phyloP scores from a whole-genome alignment of 2,797 vertebrate genomes.

The Fundulus diaphanus region DNA sequence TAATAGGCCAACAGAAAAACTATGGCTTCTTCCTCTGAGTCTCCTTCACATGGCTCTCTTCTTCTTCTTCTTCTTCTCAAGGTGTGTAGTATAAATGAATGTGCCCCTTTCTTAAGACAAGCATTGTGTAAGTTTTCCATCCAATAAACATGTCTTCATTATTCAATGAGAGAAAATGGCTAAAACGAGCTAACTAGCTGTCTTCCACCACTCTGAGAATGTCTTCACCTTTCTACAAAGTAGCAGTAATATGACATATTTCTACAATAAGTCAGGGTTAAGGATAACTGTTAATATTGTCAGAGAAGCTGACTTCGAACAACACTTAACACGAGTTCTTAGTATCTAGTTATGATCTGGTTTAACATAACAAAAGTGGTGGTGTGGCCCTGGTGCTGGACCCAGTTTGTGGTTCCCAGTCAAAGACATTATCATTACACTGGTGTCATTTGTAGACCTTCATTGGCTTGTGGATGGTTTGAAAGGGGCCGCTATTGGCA shows the following conservation, averaged over 20 bases:
- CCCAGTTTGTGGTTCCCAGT: background rate
- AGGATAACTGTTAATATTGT: background rate
- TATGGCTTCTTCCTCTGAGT: conserved; percentile 40
- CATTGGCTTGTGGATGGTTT: background rate
- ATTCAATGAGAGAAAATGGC: background rate
- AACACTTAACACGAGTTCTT: background rate
- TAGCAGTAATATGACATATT: background rate
- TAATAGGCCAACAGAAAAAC: conserved; percentile 22
- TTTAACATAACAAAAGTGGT: background rate
- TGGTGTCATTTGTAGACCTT: background rate
- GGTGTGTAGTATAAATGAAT: background rate
- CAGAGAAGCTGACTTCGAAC: background rate
- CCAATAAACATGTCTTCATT: background rate
- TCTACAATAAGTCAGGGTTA: background rate
- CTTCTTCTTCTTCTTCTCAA: background rate
- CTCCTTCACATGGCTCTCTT: background rate
- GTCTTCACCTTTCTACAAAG: background rate
- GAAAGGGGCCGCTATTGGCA: background rate
- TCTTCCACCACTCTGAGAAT: background rate
- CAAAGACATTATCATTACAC: background rate
- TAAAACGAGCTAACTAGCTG: background rate
- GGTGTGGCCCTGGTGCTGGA: background rate
- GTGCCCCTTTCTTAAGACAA: background rate
- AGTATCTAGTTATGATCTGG: background rate
- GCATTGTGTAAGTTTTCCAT: background rate